Base-by-base conservation (phyloP, 2,113 vertebrate species). In the Xyliphius kryptos region DNA sequence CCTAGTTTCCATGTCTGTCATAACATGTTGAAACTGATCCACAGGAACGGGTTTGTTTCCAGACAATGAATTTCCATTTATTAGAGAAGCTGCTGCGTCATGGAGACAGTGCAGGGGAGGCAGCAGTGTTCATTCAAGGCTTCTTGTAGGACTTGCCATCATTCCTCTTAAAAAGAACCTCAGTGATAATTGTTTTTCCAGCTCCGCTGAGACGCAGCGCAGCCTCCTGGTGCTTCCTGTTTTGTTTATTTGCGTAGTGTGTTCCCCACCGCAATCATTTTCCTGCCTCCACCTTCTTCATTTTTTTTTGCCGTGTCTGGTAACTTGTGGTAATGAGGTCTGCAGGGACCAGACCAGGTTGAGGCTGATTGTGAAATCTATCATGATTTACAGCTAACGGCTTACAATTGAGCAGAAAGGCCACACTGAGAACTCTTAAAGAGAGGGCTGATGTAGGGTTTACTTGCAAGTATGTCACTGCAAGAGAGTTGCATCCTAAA, bases 31-130 rank as follows among this genome's bases (percentile, higher is more conserved):
- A 11, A 74, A n/a, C n/a, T n/a, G n/a, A n/a, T n/a, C n/a, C n/a
- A n/a, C n/a, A n/a, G n/a, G n/a, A n/a, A n/a, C n/a, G n/a, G n/a
- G n/a, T n/a, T n/a, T n/a, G n/a, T n/a, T n/a, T n/a, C n/a, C n/a
- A n/a, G n/a, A n/a, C n/a, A n/a, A n/a, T n/a, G n/a, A n/a, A n/a
- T 76, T 76, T 76, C 71, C 71, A 62, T 55, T 49, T 38, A 52
- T 67, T 58, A 64, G 66, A n/a, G n/a, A n/a, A 63, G 65, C 32
- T 61, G 58, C 64, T 47, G 62, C 66, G 21, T 70, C 21, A 56
- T 54, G 53, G 57, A 37, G 44, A 36, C 16, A 46, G 16, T 6
- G 17, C 21, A 56, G 20, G n/a, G n/a, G n/a, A n/a, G n/a, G n/a
- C n/a, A n/a, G n/a, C n/a, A n/a, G n/a, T n/a, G n/a, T n/a, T n/a